Percentiles rank a stretch among this genome's conserved stretches.
Conservation (phyloP, 1,140 invertebrate genomes). For the Brachionus plicatilis region DNA sequence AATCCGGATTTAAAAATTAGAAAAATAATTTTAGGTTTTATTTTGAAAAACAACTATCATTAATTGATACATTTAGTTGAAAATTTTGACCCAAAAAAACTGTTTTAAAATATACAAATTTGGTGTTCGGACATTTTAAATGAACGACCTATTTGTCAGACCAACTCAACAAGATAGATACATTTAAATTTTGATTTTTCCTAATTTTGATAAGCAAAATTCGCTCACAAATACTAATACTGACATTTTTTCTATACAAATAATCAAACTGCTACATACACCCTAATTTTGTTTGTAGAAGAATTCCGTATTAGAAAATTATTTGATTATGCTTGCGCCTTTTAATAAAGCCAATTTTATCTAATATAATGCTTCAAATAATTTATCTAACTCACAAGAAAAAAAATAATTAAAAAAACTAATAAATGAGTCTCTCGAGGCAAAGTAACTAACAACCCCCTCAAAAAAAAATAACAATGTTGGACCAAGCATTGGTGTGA, state of each 20-base stretch:
- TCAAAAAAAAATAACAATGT: not conserved
- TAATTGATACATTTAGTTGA: no score
- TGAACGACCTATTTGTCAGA: not conserved
- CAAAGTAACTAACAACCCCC: not conserved
- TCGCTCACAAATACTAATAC: not conserved
- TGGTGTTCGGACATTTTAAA: not conserved
- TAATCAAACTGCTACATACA: not conserved
- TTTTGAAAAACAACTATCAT: not conserved
- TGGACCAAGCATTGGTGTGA: not conserved
- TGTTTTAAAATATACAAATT: not conserved
- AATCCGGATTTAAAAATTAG: not conserved
- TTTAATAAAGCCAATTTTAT: not conserved
- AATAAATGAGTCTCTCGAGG: not conserved
- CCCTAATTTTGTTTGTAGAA: not conserved
- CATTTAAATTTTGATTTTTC: not conserved
- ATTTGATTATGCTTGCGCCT: not conserved
- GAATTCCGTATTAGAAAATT: not conserved
- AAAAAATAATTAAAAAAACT: not conserved
- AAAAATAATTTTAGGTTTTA: not conserved
- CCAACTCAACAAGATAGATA: not conserved
- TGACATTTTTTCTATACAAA: not conserved
- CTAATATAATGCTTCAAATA: not conserved
- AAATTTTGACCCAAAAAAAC: not conserved
- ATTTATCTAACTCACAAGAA: not conserved
- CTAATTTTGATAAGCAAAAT: not conserved